Percentiles rank a stretch among this genome's conserved stretches.
These are phyloP conservation scores for Drosophila rubida DNA, from an alignment of 2,888 invertebrate species.

Conservation along the genomic window DNA sequence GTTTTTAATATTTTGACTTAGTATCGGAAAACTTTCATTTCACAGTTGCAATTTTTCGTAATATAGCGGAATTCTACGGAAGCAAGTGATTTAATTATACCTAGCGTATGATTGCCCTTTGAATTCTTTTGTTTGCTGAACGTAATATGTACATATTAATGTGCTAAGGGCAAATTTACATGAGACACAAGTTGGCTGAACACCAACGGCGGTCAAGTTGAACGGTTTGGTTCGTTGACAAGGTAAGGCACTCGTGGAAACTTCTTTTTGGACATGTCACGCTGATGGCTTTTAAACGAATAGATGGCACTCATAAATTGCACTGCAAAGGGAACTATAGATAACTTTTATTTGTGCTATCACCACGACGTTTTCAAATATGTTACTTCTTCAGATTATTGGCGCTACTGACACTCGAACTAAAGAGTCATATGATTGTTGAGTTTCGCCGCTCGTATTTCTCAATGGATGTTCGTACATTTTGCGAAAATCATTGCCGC, in stretches of 20 bases:
- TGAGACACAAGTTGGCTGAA: not conserved
- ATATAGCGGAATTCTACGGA: not conserved
- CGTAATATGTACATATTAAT: conserved; percentile 1
- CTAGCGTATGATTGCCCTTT: not conserved
- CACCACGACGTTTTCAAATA: conserved; percentile 5
- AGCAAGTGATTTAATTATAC: not conserved
- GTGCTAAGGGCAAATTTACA: conserved; percentile 36
- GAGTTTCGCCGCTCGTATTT: conserved; percentile 6
- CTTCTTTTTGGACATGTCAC: conserved; percentile 15
- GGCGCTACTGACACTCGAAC: conserved; percentile 12
- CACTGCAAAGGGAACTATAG: conserved; percentile 9
- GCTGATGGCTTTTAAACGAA: conserved; percentile 12
- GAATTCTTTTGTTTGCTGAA: not conserved
- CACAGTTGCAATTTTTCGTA: not conserved
- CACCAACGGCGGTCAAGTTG: conserved; percentile 16
- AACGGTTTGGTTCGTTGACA: conserved; percentile 16
- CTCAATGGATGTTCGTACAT: not conserved
- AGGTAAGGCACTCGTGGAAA: conserved; percentile 22
- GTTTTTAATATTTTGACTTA: too few species aligned
- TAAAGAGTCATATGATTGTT: conserved; percentile 21
- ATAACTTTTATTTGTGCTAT: conserved; percentile 2
- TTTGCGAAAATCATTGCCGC: conserved; percentile 1
- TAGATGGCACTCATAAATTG: conserved; percentile 5
- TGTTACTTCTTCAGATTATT: not conserved
- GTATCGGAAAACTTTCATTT: not conserved